Percentiles rank a stretch among this genome's conserved stretches.
phyloP scores from a whole-genome alignment of 2,888 invertebrate species.

The Cataglyphis livida region DNA sequence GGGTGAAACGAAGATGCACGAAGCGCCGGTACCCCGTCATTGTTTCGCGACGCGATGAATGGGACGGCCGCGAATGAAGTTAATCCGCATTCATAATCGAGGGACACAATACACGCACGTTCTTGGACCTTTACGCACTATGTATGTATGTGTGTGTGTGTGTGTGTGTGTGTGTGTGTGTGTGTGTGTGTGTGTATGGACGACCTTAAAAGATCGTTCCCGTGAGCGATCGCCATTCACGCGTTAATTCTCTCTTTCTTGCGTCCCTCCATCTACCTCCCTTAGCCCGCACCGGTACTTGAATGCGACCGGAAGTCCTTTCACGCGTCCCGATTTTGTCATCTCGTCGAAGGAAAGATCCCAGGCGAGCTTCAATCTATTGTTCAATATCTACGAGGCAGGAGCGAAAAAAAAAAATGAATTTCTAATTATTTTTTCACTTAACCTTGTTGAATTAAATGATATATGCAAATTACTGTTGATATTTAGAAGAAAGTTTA shows the following conservation, averaged over 20 bases:
- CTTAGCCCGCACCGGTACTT: constrained; percentile 58
- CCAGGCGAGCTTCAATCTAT: constrained; percentile 13
- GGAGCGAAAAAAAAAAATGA: not conserved
- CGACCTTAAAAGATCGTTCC: constrained; percentile 38
- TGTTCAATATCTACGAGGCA: constrained; percentile 7
- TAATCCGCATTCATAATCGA: constrained; percentile 80
- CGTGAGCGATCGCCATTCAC: constrained; percentile 72
- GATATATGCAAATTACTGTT: not conserved
- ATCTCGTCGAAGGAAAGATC: constrained; percentile 57
- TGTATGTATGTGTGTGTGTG: not conserved
- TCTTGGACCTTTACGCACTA: constrained; percentile 39
- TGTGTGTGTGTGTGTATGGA: not conserved
- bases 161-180: constrained; percentile 11
- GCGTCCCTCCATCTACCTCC: constrained; percentile 33
- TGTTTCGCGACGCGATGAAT: constrained; percentile 70
- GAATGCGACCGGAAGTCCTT: constrained; percentile 82
- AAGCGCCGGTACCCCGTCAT: constrained; percentile 41
- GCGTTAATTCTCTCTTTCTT: constrained; percentile 82
- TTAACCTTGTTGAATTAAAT: not conserved
- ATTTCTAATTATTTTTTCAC: not conserved
- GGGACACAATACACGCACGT: constrained; percentile 58
- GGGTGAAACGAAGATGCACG: constrained; percentile 60
- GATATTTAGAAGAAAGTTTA: not conserved
- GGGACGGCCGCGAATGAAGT: constrained; percentile 70
- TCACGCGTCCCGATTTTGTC: constrained; percentile 80